A percentile compares a stretch with the other conserved stretches of the same genome.
Conservation (phyloP, 2,888 invertebrate species). For the Maniola hyperantus region DNA sequence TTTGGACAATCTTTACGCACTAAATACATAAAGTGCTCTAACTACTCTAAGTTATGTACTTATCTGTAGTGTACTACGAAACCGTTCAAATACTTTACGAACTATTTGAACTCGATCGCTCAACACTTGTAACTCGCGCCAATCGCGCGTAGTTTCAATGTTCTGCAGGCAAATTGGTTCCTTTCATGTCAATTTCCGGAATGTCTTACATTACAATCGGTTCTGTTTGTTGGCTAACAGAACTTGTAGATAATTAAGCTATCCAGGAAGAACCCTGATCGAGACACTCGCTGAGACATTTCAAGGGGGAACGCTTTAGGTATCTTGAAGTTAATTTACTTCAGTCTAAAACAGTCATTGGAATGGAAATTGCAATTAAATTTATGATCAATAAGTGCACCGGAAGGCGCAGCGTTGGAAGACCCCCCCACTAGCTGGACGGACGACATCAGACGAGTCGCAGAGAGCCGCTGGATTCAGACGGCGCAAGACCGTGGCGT, state of each 20-base stretch:
- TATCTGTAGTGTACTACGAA: neutral
- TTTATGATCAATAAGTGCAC: too few species aligned
- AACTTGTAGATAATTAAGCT: conserved; percentile 45
- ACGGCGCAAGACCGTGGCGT: too few species aligned
- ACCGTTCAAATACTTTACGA: neutral
- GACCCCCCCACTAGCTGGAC: too few species aligned
- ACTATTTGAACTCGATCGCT: neutral
- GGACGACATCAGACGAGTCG: too few species aligned
- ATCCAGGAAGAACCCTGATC: conserved; percentile 23
- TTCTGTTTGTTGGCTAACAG: conserved; percentile 42
- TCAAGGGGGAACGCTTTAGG: conserved; percentile 17
- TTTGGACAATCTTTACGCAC: neutral
- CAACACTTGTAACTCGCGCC: conserved; percentile 21
- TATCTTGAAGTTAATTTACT: conserved; percentile 1
- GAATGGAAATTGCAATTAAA: neutral
- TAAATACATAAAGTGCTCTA: neutral
- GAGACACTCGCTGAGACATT: conserved; percentile 10
- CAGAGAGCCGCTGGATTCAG: too few species aligned
- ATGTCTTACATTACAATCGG: conserved; percentile 53
- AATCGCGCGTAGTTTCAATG: conserved; percentile 31
- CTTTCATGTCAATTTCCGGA: conserved; percentile 64
- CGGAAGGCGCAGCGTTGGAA: too few species aligned
- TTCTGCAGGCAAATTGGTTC: conserved; percentile 73
- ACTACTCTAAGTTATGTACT: neutral
- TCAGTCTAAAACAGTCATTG: neutral